Base-by-base conservation (phyloP, 2,888 invertebrate genomes). In the Acanthoscelides obtectus region DNA sequence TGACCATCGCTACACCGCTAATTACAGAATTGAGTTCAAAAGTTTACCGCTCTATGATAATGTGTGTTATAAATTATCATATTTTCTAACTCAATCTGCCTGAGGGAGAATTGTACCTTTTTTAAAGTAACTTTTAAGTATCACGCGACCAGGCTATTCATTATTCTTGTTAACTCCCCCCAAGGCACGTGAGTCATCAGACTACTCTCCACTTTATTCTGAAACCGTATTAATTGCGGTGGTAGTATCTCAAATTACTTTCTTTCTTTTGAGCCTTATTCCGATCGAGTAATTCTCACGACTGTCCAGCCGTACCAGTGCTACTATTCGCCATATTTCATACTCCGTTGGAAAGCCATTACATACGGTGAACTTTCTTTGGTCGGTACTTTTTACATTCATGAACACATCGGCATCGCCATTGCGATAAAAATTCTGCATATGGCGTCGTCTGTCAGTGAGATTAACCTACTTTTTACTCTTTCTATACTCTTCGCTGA, bases 381-480 rank as follows among this genome's bases (percentile, higher is more conserved):
- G 8, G 45, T 45, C 45, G 45, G 45, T 45, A 45, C 45, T 45
- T 45, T 45, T 45, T 45, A 45, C 45, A 45, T 45, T 4, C 45
- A 12, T 45, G 45, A 1, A 45, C 45, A 45, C 45, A 45, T 3
- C 45, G n/a, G n/a, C n/a, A 12, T 17, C 45, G 45, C 17, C 45
- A 45, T 45, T 45, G 45, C 45, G 45, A 45, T 45, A 45, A 45
- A 45, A 66, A 64, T 20, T 64, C 71, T 72, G 69, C 72, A 75
- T 74, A 75, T 72, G 75, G 75, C 71, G 71, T 70, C 73, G 73
- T 73, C 45, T 45, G 45, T 17, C 45, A 45, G 45, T 17, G 45
- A 76, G 74, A 75, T 70, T 75, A 77, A 77, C 78, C 78, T 76
- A 78, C 76, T 77, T 78, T 74, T 73, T 73, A 72, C 74, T 75